Conservation (phyloP, 1,140 invertebrate genomes). For the Aricia agestis region DNA sequence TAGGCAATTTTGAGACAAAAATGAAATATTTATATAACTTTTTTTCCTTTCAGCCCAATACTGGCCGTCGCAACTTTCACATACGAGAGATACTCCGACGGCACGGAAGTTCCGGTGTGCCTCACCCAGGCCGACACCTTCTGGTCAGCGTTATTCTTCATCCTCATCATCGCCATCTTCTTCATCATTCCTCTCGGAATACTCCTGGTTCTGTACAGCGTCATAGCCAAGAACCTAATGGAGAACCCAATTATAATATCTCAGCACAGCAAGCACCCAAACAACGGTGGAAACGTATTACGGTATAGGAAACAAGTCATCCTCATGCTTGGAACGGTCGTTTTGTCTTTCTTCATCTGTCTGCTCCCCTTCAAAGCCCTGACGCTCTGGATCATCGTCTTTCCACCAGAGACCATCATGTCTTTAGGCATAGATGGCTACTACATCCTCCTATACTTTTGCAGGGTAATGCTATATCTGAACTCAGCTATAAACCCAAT, state of each 20-base stretch:
- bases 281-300: conserved; percentile 64
- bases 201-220: conserved; percentile 87
- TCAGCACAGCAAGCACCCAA: conserved; percentile 77
- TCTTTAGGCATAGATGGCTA: conserved; percentile 85
- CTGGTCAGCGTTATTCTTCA: conserved; percentile 87
- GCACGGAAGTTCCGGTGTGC: conserved; percentile 83
- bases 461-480: conserved; percentile 90
- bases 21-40: not conserved
- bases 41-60: conserved; percentile 83
- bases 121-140: conserved; percentile 83
- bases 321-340: conserved; percentile 92
- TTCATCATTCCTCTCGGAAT: conserved; percentile 89
- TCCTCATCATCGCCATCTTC: conserved; percentile 86
- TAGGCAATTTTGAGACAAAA: no score
- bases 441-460: conserved; percentile 91
- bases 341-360: conserved; percentile 93
- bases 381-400: conserved; percentile 89
- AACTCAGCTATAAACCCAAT: conserved; percentile 95
- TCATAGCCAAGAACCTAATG: conserved; percentile 90
- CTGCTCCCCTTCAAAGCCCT: conserved; percentile 91
- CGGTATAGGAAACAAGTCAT: conserved; percentile 87
- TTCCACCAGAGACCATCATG: conserved; percentile 80
- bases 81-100: conserved; percentile 82
- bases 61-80: conserved; percentile 85
- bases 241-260: conserved; percentile 83